These are phyloP conservation scores for Abramis brama DNA, from an alignment of 2,113 vertebrate species.

Conservation along the genomic window DNA sequence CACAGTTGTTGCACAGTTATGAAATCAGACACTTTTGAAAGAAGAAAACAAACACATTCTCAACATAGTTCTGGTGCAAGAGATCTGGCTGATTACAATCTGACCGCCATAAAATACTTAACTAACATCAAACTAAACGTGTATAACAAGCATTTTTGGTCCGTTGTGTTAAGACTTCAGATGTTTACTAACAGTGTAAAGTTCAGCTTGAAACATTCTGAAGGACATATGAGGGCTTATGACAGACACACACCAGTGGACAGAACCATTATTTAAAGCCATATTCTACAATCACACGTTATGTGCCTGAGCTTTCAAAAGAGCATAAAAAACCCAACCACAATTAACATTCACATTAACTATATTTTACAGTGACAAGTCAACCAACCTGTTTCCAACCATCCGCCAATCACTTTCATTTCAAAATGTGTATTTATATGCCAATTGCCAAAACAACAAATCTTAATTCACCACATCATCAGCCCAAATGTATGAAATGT, in stretches of 20 bases:
- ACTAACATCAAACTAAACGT: not conserved
- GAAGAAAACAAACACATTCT: not conserved
- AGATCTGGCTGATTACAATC: not conserved
- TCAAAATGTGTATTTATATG: not conserved
- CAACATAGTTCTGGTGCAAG: not conserved
- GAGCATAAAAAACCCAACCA: not conserved
- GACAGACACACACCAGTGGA: not conserved
- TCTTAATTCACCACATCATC: not conserved
- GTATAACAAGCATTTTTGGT: not conserved
- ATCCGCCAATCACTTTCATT: not conserved
- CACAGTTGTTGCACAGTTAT: not conserved
- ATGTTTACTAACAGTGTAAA: not conserved
- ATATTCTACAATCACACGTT: not conserved
- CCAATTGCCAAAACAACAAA: not conserved
- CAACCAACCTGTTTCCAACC: not conserved
- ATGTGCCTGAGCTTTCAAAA: not conserved
- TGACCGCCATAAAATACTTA: not conserved
- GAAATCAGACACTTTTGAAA: constrained; percentile 14
- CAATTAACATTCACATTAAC: not conserved
- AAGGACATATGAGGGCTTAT: not conserved
- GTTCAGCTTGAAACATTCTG: not conserved
- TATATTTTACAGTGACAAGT: not conserved
- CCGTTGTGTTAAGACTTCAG: not conserved
- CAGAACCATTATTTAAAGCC: not conserved
- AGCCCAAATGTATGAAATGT: not conserved